Evolutionary conservation across 2,888 invertebrate genomes (phyloP), one percentile per base, ranked within the genome.

Genomic region (Scaptomyza caliginosa): DNA sequence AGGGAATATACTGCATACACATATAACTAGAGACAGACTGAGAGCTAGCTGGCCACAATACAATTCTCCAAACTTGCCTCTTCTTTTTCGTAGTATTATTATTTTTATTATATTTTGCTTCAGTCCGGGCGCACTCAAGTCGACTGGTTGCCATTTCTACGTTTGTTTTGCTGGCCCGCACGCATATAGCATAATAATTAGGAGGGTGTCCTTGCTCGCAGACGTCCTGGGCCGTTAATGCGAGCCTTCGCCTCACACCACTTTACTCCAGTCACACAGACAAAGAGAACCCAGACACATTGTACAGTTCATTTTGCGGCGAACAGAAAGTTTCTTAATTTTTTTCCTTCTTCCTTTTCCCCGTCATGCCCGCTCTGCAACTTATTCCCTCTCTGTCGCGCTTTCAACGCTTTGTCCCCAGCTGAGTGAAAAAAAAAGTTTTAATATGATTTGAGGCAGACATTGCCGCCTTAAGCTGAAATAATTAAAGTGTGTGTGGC

Each of bases 151-250:
- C 65, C 43, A 56, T 69, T 69, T 39, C 60, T 76, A 64, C 68
- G 74, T 81, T 86, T 86, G 81, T 70, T 81, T 86, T 67, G 83
- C 74, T 24, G 59, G 59, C 58, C 80, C 64, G 81, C 67, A 82
- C 88, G 83, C 83, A 86, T 87, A 85, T 62, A 86, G 88, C 83
- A 84, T 84, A 84, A 86, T 84, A 84, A 84, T 84, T 84, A 84
- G 83, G 83, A 79, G 74, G 69, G 75, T 86, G 76, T 77, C 83
- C 86, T 82, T 34, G 34, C 16, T 34, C 60, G 65, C 67, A 51
- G 74, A 67, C 81, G 67, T 74, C 56, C 82, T 54, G 62, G 59
- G 59, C 64, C 77, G 80, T 77, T 83, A 79, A 79, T 79, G 80
- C 71, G 45, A 76, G 46, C 60, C 34, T 7, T 16, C 32, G 2